Base-by-base conservation (phyloP, 2,113 vertebrate genomes). In the Clinocottus analis region DNA sequence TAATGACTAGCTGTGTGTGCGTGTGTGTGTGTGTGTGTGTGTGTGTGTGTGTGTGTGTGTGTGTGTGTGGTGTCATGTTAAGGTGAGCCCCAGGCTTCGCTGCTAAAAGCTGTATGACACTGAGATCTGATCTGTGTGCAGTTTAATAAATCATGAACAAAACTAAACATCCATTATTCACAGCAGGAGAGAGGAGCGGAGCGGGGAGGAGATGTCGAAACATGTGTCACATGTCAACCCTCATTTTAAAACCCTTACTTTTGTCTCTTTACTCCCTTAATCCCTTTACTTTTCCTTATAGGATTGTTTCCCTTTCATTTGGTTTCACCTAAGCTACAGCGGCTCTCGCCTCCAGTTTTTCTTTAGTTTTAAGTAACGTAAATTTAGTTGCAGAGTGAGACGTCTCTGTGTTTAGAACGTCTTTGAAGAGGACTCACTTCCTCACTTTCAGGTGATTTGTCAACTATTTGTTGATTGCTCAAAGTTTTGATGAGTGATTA, bases 21-120 rank as follows among this genome's bases (percentile, higher is more conserved):
- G 41, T 93, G 89, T 90, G 93, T 75, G 77, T 67, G 75, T 80
- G 80, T 66, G 81, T 68, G 75, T 45, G 77, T 63, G 84, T 70
- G 66, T 79, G 70, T 51, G 74, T 49, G 72, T 49, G 59, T 41
- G 59, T 31, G 59, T 65, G 80, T 63, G 58, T 74, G 65, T 66
- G 55, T 77, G 77, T 55, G 85, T 65, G 86, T 70, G 67, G 80
- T 95, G 93, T 96, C 93, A 90, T 87, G 89, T 97, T 94, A 85
- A 89, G 80, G 74, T 94, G 93, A 95, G 89, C 84, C 89, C 90
- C 89, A 72, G 93, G 90, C 89, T 87, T 91, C 74, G 65, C 72
- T 3, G 59, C 94, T 96, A 95, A 95, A 93, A 96, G 92, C 93
- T 79, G 92, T 89, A 85, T 90, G 86, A 89, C 88, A 78, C 83